A percentile compares a stretch with the other conserved stretches of the same genome.
Conservation (phyloP, 2,888 invertebrate species). For the Lordiphosa andalusiaca region DNA sequence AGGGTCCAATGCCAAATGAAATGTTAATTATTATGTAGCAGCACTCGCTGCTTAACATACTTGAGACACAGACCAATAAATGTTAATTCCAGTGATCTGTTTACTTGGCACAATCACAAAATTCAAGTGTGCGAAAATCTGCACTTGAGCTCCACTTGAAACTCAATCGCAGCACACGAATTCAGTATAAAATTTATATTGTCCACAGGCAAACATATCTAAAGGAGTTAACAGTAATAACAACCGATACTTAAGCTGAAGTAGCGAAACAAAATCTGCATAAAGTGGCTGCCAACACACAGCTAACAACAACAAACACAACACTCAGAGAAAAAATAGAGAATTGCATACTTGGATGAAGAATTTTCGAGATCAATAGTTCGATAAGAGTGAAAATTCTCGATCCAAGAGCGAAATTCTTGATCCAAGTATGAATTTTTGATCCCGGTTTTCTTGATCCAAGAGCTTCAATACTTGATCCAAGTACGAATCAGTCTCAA, state of each 20-base stretch:
- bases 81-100: constrained; percentile 1
- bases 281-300: constrained; percentile 67
- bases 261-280: constrained; percentile 65
- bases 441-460: too few relatives aligned
- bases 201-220: constrained; percentile 26
- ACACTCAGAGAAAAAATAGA: too few relatives aligned
- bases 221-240: constrained; percentile 65
- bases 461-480: too few relatives aligned
- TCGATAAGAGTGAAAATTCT: too few relatives aligned
- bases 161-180: constrained; percentile 29
- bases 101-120: constrained; percentile 19
- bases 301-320: constrained; percentile 31
- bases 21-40: too few relatives aligned
- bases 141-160: constrained; percentile 69
- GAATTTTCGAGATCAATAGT: too few relatives aligned
- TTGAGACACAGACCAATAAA: neutral
- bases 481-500: too few relatives aligned
- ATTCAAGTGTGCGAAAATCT: constrained; percentile 64
- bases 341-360: too few relatives aligned
- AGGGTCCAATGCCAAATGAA: too few relatives aligned
- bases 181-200: constrained; percentile 30
- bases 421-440: too few relatives aligned
- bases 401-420: too few relatives aligned
- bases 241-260: constrained; percentile 63
- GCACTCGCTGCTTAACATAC: too few relatives aligned